These are phyloP conservation scores for Haemorhous mexicanus DNA, from an alignment of 2,113 vertebrate species.

Conservation along the genomic window DNA sequence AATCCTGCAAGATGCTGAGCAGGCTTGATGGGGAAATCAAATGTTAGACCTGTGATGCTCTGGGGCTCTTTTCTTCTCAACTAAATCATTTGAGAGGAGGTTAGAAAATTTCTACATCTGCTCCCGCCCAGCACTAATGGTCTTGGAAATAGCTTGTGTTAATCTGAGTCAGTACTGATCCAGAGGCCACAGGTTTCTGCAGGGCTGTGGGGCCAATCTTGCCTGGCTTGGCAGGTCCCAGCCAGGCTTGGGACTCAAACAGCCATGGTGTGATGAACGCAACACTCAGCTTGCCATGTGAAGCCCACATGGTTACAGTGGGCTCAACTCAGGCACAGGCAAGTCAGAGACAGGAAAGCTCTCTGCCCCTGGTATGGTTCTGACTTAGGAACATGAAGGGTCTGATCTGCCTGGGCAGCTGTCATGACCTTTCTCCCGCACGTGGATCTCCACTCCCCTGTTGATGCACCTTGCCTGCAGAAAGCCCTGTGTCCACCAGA, in stretches of 20 bases:
- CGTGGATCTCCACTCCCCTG: accelerated
- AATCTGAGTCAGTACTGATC: neutral
- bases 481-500: neutral
- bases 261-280: neutral
- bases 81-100: neutral
- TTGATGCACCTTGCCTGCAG: neutral
- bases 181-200: neutral
- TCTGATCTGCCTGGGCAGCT: neutral
- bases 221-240: neutral
- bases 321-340: accelerated
- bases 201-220: neutral
- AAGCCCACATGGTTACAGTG: accelerated
- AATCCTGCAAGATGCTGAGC: slow-evolving; percentile 55
- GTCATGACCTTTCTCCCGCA: neutral
- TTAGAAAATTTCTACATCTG: neutral
- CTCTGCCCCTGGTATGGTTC: neutral
- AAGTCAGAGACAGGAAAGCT: neutral
- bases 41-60: neutral
- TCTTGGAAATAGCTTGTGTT: neutral
- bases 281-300: accelerated
- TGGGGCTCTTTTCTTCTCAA: neutral
- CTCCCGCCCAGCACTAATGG: neutral
- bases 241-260: neutral
- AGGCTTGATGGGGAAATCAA: slow-evolving; percentile 33
- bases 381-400: neutral